phyloP scores from a whole-genome alignment of 2,113 vertebrate genomes.

The Rhizomys pruinosus region DNA sequence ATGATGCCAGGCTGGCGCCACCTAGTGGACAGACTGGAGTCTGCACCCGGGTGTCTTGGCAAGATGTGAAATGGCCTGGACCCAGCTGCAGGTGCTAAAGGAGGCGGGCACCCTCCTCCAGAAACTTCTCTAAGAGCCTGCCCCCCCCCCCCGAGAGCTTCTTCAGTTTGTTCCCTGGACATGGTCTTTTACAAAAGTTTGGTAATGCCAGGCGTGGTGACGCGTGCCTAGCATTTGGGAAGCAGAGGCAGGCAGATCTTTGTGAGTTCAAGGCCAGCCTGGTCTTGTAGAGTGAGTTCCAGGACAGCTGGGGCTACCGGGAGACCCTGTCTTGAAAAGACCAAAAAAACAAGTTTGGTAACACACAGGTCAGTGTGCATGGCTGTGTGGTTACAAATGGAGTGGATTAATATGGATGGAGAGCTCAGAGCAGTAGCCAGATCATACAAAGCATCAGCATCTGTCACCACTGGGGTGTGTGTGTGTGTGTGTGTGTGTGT shows the following conservation, averaged over 20 bases:
- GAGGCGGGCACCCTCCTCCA: background rate
- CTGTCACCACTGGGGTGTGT: background rate
- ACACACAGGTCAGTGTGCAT: background rate
- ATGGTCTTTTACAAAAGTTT: background rate
- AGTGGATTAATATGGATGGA: background rate
- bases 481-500: background rate
- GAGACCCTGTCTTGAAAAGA: too few relatives aligned
- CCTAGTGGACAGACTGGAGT: conserved; percentile 67
- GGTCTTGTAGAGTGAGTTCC: too few relatives aligned
- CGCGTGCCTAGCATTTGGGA: too few relatives aligned
- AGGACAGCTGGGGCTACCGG: too few relatives aligned
- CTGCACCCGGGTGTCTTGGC: background rate
- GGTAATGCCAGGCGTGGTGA: too few relatives aligned
- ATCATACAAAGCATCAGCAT: background rate
- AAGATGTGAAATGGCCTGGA: background rate
- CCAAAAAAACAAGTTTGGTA: background rate
- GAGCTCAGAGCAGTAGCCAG: background rate
- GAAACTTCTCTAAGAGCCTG: background rate
- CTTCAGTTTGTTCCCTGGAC: background rate
- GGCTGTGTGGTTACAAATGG: background rate
- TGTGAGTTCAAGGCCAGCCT: too few relatives aligned
- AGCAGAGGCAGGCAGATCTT: too few relatives aligned
- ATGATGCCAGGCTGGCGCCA: conserved; percentile 73
- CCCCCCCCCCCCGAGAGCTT: background rate
- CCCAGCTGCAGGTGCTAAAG: too few relatives aligned